Conservation (phyloP, 2,797 vertebrate genomes). For the Labeo calbasu region DNA sequence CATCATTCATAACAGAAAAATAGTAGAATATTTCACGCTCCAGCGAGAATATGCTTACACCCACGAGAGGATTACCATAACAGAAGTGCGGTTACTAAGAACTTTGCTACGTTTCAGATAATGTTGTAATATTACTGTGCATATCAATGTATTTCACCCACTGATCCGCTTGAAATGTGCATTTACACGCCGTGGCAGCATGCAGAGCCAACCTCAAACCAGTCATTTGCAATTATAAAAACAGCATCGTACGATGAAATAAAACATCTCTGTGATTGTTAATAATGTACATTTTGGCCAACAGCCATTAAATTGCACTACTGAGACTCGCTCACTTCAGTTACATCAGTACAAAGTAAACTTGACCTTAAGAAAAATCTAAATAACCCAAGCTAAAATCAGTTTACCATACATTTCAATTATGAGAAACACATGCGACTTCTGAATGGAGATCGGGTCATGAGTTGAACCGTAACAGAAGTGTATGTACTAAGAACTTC, state of each 20-base stretch:
- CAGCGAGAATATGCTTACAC: conserved; percentile 14
- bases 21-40: conserved; percentile 20
- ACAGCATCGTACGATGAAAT: neutral
- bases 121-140: conserved; percentile 40
- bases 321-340: neutral
- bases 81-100: conserved; percentile 20
- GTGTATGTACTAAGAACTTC: neutral
- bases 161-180: conserved; percentile 38
- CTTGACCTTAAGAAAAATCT: neutral
- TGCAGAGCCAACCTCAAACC: conserved; percentile 3
- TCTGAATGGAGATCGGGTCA: neutral
- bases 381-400: neutral
- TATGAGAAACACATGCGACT: neutral
- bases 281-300: neutral
- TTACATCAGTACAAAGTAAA: neutral
- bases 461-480: neutral
- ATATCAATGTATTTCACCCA: conserved; percentile 40
- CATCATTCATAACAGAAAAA: conserved; percentile 27
- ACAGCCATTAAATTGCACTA: neutral
- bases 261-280: neutral
- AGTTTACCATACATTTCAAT: conserved; percentile 19
- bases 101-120: conserved; percentile 39
- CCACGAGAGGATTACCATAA: conserved; percentile 38
- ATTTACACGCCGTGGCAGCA: conserved; percentile 13
- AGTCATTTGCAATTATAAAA: conserved; percentile 37